Evolutionary conservation across 2,113 vertebrate genomes (phyloP).

Genomic region (Genyomyrus donnyi): DNA sequence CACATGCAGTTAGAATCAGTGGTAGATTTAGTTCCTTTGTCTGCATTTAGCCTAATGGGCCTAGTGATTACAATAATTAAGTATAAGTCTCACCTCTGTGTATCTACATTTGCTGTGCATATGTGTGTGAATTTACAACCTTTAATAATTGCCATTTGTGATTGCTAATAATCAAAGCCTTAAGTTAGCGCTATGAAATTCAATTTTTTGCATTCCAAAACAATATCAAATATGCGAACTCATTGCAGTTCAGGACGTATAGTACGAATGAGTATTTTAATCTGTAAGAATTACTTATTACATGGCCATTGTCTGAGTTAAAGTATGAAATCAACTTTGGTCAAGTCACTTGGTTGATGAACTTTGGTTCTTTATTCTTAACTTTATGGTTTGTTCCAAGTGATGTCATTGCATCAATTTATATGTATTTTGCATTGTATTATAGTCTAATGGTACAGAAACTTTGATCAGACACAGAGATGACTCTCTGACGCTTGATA

Average conservation of each 20-base stretch:
- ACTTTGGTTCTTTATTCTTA: neutral
- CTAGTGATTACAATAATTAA: neutral
- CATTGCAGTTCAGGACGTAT: neutral
- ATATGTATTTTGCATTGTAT: neutral
- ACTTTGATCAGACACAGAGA: neutral
- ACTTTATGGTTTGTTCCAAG: neutral
- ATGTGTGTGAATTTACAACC: neutral
- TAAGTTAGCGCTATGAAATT: neutral
- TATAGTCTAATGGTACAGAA: neutral
- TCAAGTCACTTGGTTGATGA: neutral
- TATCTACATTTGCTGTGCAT: neutral
- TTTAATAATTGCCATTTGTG: neutral
- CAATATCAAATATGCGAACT: neutral
- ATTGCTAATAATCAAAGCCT: neutral
- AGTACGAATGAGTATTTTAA: neutral
- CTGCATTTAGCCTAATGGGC: neutral
- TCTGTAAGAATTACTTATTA: neutral
- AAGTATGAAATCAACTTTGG: neutral
- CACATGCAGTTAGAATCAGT: neutral
- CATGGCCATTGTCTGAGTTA: neutral
- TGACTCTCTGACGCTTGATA: neutral
- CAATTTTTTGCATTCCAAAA: neutral
- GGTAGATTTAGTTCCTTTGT: neutral
- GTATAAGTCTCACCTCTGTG: neutral
- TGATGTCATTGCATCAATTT: neutral